A percentile compares a stretch with the other conserved stretches of the same genome.
phyloP scores from a whole-genome alignment of 2,888 invertebrate species.

The Bembecia ichneumoniformis region DNA sequence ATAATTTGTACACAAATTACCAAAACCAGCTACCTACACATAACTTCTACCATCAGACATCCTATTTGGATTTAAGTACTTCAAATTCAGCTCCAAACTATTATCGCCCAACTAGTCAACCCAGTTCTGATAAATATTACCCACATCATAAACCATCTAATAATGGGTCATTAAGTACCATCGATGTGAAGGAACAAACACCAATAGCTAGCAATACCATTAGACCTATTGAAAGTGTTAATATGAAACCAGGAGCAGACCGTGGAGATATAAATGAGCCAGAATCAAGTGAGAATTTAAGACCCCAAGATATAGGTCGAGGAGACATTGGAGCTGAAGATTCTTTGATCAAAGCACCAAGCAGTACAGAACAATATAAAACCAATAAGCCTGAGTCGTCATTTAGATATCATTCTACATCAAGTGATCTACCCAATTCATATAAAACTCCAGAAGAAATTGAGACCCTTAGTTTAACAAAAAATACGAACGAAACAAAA shows the following conservation, averaged over 20 bases:
- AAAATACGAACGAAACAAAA: constrained; percentile 5
- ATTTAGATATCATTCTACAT: not conserved
- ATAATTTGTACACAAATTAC: not conserved
- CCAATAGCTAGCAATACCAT: too few species aligned
- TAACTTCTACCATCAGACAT: too few species aligned
- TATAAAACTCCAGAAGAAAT: constrained; percentile 23
- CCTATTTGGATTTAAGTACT: too few species aligned
- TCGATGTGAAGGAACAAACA: too few species aligned
- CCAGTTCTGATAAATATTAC: not conserved
- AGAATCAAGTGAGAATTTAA: not conserved
- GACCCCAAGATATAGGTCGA: constrained; percentile 23
- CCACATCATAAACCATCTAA: too few species aligned
- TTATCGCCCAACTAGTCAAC: constrained; percentile 1
- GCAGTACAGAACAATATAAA: constrained; percentile 5
- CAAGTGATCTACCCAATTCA: constrained; percentile 1
- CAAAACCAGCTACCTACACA: too few species aligned
- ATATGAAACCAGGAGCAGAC: not conserved
- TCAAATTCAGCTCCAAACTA: not conserved
- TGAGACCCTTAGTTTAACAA: constrained; percentile 22
- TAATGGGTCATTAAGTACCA: too few species aligned
- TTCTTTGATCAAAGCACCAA: constrained; percentile 3
- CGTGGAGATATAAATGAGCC: constrained; percentile 3
- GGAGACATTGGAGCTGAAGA: constrained; percentile 37
- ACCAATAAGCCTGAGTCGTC: constrained; percentile 5
- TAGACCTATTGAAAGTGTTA: not conserved